phyloP scores from a whole-genome alignment of 2,888 invertebrate species.

The Cecidostiba fungosa region DNA sequence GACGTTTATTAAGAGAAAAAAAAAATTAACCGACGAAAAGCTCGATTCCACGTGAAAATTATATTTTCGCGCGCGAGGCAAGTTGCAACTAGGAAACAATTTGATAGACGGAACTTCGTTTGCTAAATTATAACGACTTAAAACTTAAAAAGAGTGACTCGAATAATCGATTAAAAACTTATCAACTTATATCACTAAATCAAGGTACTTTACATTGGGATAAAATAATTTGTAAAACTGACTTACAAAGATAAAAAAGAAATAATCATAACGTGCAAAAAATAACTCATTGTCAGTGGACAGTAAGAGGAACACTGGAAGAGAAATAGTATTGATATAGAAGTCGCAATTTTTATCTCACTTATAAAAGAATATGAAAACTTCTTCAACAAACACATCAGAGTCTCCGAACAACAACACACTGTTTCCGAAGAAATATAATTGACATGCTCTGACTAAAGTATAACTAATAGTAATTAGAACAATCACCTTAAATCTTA shows the following conservation, averaged over 20 bases:
- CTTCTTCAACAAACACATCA: conserved; percentile 44
- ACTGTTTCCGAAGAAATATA: conserved; percentile 31
- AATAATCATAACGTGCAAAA: conserved; percentile 56
- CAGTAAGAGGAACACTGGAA: conserved; percentile 60
- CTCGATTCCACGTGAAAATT: conserved; percentile 68
- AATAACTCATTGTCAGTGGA: conserved; percentile 38
- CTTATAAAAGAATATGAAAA: conserved; percentile 51
- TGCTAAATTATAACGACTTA: conserved; percentile 62
- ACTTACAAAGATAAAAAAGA: conserved; percentile 45
- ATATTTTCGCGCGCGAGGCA: conserved; percentile 70
- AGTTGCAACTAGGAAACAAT: conserved; percentile 76
- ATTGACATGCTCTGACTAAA: conserved; percentile 56
- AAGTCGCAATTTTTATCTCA: conserved; percentile 39
- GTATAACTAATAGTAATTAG: conserved; percentile 31
- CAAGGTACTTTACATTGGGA: conserved; percentile 55
- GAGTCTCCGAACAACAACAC: conserved; percentile 43
- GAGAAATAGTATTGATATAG: conserved; percentile 54
- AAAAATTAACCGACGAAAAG: conserved; percentile 56
- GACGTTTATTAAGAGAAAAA: conserved; percentile 34
- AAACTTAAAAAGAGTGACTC: conserved; percentile 61
- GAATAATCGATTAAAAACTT: conserved; percentile 58
- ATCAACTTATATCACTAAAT: conserved; percentile 46
- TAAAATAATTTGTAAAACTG: conserved; percentile 48
- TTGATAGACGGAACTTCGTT: conserved; percentile 67
- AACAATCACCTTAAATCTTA: conserved; percentile 52